These are phyloP conservation scores for Trichopria drosophilae DNA, from an alignment of 2,888 invertebrate species.

Conservation along the genomic window DNA sequence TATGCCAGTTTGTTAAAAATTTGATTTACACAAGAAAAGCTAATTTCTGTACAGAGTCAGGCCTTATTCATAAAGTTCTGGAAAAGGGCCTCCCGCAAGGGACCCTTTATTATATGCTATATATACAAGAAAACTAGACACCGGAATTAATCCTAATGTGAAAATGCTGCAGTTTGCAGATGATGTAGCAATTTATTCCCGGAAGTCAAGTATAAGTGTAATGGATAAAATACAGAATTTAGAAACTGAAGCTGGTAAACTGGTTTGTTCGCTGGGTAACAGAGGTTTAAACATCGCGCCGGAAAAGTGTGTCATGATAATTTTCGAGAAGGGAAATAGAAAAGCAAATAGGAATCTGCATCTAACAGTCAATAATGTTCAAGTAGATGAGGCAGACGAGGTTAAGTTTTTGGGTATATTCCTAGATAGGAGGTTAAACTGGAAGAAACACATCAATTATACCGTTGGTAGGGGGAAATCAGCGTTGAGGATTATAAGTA, in stretches of 20 bases:
- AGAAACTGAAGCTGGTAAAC: background rate
- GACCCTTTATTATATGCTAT: constrained; percentile 16
- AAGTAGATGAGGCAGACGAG: too few relatives aligned
- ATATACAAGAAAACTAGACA: constrained; percentile 18
- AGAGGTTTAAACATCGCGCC: constrained; percentile 10
- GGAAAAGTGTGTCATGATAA: too few relatives aligned
- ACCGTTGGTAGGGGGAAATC: constrained; percentile 6
- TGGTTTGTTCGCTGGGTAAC: background rate
- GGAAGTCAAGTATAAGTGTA: background rate
- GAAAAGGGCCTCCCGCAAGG: constrained; percentile 26
- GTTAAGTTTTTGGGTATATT: constrained; percentile 18
- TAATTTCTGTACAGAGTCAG: too few relatives aligned
- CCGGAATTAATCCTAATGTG: background rate
- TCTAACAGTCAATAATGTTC: too few relatives aligned
- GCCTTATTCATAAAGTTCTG: too few relatives aligned
- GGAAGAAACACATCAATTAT: too few relatives aligned
- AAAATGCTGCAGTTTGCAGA: constrained; percentile 21
- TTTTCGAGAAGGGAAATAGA: too few relatives aligned
- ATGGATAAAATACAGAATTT: background rate
- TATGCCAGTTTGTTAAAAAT: constrained; percentile 20
- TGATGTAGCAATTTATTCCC: constrained; percentile 15
- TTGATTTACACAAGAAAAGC: constrained; percentile 14
- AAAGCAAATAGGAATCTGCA: too few relatives aligned
- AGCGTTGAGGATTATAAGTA: too few relatives aligned
- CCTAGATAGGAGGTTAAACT: constrained; percentile 15